Evolutionary conservation across 2,797 vertebrate species (phyloP).

Genomic region (Parauchenoglanis ngamensis): DNA sequence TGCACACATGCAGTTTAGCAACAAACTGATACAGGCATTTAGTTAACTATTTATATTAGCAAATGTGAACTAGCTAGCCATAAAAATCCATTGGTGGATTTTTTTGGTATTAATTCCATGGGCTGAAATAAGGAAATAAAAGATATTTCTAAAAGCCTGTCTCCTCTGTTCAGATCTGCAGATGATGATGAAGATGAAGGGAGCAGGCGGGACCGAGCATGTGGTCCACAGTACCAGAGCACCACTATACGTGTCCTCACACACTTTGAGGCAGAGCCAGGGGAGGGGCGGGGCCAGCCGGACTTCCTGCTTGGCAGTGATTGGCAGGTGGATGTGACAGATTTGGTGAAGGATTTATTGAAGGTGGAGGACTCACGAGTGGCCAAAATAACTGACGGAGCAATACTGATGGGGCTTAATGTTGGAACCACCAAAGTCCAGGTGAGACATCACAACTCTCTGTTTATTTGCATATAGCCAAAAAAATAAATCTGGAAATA

Average conservation of each 20-base stretch:
- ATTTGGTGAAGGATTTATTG: constrained; percentile 85
- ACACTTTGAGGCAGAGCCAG: constrained; percentile 84
- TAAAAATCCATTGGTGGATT: background rate
- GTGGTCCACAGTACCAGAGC: constrained; percentile 84
- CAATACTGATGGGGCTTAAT: constrained; percentile 80
- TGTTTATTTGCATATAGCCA: background rate
- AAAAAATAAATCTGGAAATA: background rate
- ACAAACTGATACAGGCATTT: background rate
- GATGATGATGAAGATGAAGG: constrained; percentile 69
- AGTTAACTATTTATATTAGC: background rate
- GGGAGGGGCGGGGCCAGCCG: constrained; percentile 75
- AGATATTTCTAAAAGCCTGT: background rate
- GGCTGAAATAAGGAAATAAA: background rate
- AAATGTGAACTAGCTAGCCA: background rate
- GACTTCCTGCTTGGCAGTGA: constrained; percentile 83
- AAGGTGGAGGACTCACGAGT: constrained; percentile 81
- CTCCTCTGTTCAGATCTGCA: constrained; percentile 58
- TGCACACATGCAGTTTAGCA: background rate
- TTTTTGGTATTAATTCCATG: background rate
- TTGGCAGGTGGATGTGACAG: constrained; percentile 92
- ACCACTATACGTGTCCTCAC: constrained; percentile 87
- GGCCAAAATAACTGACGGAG: constrained; percentile 74
- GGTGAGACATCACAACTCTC: constrained; percentile 67
- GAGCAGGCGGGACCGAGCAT: constrained; percentile 75
- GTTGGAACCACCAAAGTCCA: constrained; percentile 87